A percentile compares a stretch with the other conserved stretches of the same genome.
Evolutionary conservation across 2,888 invertebrate genomes (phyloP).

Genomic region (Archaeoteleia sp.): DNA sequence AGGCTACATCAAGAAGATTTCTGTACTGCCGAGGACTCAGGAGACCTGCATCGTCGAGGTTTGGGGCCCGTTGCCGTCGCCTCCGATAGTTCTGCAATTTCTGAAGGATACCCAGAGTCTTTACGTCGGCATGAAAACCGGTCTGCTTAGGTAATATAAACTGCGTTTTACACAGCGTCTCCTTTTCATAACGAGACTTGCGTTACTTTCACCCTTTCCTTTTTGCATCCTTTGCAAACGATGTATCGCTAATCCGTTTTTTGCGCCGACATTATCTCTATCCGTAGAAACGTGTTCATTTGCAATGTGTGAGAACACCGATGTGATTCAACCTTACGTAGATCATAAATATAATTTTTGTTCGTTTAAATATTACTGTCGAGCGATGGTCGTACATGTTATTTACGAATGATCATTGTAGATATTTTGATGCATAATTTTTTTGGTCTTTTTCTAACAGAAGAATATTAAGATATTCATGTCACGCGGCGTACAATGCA

Average conservation of each 20-base stretch:
- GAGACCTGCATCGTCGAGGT: slow-evolving; percentile 90
- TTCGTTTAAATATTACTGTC: no score
- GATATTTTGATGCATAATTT: no score
- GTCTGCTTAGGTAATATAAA: slow-evolving; percentile 61
- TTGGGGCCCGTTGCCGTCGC: slow-evolving; percentile 82
- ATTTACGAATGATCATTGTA: no score
- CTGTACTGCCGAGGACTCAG: slow-evolving; percentile 81
- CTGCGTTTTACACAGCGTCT: slow-evolving; percentile 2
- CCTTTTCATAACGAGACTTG: slow-evolving; percentile 1
- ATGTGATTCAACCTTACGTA: no score
- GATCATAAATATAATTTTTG: no score
- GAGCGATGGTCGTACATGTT: no score
- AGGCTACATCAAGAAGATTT: slow-evolving; percentile 87
- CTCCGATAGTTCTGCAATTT: slow-evolving; percentile 82
- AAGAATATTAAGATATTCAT: background rate
- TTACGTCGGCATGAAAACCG: slow-evolving; percentile 68
- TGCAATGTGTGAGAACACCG: background rate
- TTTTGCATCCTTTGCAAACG: no score
- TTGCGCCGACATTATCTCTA: no score
- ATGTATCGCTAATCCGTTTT: no score
- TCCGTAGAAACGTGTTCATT: background rate
- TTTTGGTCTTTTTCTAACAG: no score
- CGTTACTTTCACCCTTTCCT: background rate
- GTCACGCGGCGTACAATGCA: background rate
- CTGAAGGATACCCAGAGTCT: slow-evolving; percentile 84